Conservation (phyloP, 2,888 invertebrate species). For the Drosophila mimica region DNA sequence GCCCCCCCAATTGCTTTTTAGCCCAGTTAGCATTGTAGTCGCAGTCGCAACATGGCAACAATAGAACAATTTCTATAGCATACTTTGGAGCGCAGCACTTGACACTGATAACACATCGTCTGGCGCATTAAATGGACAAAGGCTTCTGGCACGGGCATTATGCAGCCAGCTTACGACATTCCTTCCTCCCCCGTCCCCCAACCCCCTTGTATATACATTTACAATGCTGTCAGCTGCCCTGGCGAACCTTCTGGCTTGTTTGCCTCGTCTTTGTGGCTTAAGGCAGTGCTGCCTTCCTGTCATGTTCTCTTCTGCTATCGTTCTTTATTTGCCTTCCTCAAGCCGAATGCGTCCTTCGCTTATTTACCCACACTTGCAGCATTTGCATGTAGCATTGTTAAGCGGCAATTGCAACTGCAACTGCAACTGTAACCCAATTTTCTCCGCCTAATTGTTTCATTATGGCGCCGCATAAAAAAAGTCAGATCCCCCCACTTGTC, state of each 20-base stretch:
- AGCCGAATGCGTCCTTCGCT: constrained; percentile 45
- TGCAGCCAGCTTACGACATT: constrained; percentile 50
- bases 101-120: constrained; percentile 80
- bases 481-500: constrained; percentile 24
- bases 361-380: constrained; percentile 69
- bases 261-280: constrained; percentile 41
- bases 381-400: constrained; percentile 74
- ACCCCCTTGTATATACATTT: constrained; percentile 3
- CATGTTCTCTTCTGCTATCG: constrained; percentile 42
- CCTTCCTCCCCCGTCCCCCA: too few relatives aligned
- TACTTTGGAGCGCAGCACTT: constrained; percentile 73
- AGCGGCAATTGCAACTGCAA: constrained; percentile 24
- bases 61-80: constrained; percentile 57
- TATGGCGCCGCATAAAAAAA: constrained; percentile 75
- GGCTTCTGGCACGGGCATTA: constrained; percentile 52
- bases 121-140: constrained; percentile 76
- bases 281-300: constrained; percentile 46
- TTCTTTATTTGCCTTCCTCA: constrained; percentile 49
- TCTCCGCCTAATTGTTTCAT: constrained; percentile 81
- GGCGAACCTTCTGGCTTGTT: not conserved
- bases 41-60: constrained; percentile 27
- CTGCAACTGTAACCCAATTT: constrained; percentile 80
- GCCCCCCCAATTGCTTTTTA: constrained; percentile 19
- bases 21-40: constrained; percentile 32
- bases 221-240: constrained; percentile 18